Percentiles rank a stretch among this genome's conserved stretches.
These are phyloP conservation scores for Notocelia uddmanniana DNA, from an alignment of 2,888 invertebrate genomes.

Conservation along the genomic window DNA sequence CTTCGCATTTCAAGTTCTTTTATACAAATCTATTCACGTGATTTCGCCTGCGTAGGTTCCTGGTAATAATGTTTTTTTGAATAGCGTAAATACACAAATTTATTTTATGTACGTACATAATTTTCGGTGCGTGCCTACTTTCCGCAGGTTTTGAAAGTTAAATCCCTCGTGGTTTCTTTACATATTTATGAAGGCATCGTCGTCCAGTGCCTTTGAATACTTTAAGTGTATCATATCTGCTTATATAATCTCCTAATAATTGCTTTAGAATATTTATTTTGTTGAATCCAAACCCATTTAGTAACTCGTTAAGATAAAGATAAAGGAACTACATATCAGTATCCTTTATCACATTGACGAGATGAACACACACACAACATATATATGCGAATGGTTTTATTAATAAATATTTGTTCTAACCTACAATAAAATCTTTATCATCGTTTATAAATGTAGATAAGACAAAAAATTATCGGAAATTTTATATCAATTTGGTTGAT, in stretches of 20 bases:
- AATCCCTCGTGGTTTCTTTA: slow-evolving; percentile 72
- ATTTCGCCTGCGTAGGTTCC: slow-evolving; percentile 5
- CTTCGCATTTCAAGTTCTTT: not conserved
- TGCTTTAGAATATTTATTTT: not conserved
- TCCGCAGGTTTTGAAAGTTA: slow-evolving; percentile 64
- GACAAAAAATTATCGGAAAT: too few species aligned
- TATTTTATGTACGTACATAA: slow-evolving; percentile 64
- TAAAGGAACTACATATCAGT: not conserved
- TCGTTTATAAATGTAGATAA: too few species aligned
- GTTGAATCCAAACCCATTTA: not conserved
- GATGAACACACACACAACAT: too few species aligned
- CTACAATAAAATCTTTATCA: too few species aligned
- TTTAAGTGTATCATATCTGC: slow-evolving; percentile 67
- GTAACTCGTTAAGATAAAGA: too few species aligned
- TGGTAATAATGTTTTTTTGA: slow-evolving; percentile 12
- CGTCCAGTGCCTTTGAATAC: slow-evolving; percentile 74
- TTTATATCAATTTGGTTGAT: too few species aligned
- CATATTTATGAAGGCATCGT: slow-evolving; percentile 76
- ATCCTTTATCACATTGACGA: too few species aligned
- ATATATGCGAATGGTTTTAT: too few species aligned
- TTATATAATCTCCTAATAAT: not conserved
- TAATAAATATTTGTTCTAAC: too few species aligned
- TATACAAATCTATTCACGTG: slow-evolving; percentile 24
- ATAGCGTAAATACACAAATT: slow-evolving; percentile 50
- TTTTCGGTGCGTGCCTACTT: slow-evolving; percentile 61